These are phyloP conservation scores for Phenganax marumi DNA, from an alignment of 92 coral and sea anemone genomes.

Conservation along the genomic window DNA sequence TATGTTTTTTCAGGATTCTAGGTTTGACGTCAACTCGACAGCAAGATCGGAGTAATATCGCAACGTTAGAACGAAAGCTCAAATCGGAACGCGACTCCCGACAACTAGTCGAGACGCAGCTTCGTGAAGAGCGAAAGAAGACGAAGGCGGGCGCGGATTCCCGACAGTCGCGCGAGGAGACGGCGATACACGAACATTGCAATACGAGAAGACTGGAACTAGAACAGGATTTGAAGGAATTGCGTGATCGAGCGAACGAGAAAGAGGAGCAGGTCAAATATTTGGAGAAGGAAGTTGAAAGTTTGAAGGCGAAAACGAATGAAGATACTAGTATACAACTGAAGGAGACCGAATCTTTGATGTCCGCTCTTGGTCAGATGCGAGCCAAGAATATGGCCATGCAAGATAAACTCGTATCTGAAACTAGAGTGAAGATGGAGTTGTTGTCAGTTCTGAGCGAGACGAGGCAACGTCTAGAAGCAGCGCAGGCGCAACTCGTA, in stretches of 20 bases:
- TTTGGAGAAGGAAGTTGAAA: conserved; percentile 72
- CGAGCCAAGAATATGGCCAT: conserved; percentile 97
- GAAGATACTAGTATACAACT: conserved; percentile 82
- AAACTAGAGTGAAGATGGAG: conserved; percentile 91
- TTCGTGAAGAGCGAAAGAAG: conserved; percentile 92
- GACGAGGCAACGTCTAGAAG: conserved; percentile 92
- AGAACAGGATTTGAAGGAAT: conserved; percentile 81
- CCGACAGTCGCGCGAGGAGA: conserved; percentile 82
- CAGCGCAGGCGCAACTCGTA: conserved; percentile 75
- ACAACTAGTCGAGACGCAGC: conserved; percentile 84
- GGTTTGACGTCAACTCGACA: conserved; percentile 72
- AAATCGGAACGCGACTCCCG: conserved; percentile 95
- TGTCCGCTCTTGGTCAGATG: conserved; percentile 93
- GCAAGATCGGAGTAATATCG: conserved; percentile 89
- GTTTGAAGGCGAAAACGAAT: conserved; percentile 73
- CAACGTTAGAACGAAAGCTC: conserved; percentile 87
- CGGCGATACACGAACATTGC: conserved; percentile 84
- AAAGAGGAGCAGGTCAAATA: conserved; percentile 84
- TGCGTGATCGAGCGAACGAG: conserved; percentile 67
- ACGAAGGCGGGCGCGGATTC: conserved; percentile 88
- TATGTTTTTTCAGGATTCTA: conserved; percentile 59
- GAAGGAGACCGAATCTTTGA: conserved; percentile 90
- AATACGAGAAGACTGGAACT: conserved; percentile 85
- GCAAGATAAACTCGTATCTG: conserved; percentile 94
- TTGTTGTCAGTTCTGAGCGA: conserved; percentile 96